These are phyloP conservation scores for Notoglanidium macrostoma DNA, from an alignment of 2,797 vertebrate species.

Conservation along the genomic window DNA sequence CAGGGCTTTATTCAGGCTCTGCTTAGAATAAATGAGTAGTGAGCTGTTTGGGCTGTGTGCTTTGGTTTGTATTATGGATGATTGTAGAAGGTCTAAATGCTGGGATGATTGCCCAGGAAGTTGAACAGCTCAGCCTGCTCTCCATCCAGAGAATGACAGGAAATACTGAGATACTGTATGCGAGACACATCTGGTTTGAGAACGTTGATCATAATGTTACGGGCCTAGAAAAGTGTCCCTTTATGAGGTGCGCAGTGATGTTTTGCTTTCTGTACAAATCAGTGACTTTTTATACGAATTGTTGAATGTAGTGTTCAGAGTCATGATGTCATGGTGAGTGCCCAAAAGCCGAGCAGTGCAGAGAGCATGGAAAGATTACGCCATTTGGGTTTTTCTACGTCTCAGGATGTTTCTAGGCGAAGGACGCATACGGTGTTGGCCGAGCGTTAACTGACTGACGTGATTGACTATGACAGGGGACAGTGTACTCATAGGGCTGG, in stretches of 20 bases:
- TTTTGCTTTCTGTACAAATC: not conserved
- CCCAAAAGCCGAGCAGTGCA: not conserved
- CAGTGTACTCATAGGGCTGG: slow-evolving; percentile 5
- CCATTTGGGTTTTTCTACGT: not conserved
- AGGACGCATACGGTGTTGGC: not conserved
- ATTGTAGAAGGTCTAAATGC: slow-evolving; percentile 72
- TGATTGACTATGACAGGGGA: slow-evolving; percentile 17
- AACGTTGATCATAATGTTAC: slow-evolving; percentile 10
- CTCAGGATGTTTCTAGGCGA: not conserved
- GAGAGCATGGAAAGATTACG: not conserved
- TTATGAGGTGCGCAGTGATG: not conserved
- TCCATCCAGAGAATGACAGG: slow-evolving; percentile 61
- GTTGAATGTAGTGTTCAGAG: not conserved
- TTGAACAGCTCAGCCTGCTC: slow-evolving; percentile 69
- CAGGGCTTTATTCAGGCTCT: slow-evolving; percentile 46
- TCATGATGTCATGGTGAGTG: not conserved
- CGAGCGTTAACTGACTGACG: not conserved
- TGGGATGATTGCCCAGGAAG: slow-evolving; percentile 61
- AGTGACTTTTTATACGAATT: not conserved
- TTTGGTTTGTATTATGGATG: slow-evolving; percentile 73
- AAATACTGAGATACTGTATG: slow-evolving; percentile 36
- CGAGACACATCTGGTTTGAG: slow-evolving; percentile 25
- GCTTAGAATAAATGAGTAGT: slow-evolving; percentile 71
- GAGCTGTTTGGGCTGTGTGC: slow-evolving; percentile 69
- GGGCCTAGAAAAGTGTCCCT: slow-evolving; percentile 6